phyloP scores from a whole-genome alignment of 2,797 vertebrate species.

The Caiman crocodilus region DNA sequence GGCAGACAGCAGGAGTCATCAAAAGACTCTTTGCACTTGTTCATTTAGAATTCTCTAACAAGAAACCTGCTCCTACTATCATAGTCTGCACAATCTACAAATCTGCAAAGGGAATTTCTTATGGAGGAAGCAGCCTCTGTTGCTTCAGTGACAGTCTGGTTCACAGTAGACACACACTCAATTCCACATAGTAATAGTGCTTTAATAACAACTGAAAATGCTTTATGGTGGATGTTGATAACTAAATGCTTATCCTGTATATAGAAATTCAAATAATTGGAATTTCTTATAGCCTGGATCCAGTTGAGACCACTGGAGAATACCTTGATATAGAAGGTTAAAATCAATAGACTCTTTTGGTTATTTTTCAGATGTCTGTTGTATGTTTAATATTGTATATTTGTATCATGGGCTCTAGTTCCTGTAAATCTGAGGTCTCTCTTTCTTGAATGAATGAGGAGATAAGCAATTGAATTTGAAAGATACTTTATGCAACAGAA shows the following conservation, averaged over 20 bases:
- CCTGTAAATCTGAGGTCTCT: slow-evolving; percentile 80
- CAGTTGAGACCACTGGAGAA: slow-evolving; percentile 72
- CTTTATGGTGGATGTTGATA: slow-evolving; percentile 80
- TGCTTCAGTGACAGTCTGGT: not conserved
- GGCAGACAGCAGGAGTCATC: not conserved
- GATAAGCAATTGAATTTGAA: slow-evolving; percentile 87
- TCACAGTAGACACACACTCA: slow-evolving; percentile 33
- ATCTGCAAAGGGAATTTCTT: slow-evolving; percentile 65
- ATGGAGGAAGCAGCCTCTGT: slow-evolving; percentile 51
- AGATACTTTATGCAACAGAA: slow-evolving; percentile 85
- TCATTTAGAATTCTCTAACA: slow-evolving; percentile 4
- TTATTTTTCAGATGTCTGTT: slow-evolving; percentile 81
- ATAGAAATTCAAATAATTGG: slow-evolving; percentile 82
- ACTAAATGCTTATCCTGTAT: slow-evolving; percentile 80
- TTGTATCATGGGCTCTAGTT: slow-evolving; percentile 77
- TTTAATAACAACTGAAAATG: slow-evolving; percentile 78
- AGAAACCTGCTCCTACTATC: slow-evolving; percentile 30
- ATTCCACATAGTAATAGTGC: slow-evolving; percentile 70
- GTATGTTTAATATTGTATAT: slow-evolving; percentile 80
- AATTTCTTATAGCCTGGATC: slow-evolving; percentile 79
- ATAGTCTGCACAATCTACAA: slow-evolving; percentile 39
- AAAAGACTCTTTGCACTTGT: not conserved
- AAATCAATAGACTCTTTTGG: slow-evolving; percentile 81
- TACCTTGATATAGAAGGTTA: slow-evolving; percentile 81
- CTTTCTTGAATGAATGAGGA: slow-evolving; percentile 82